Evolutionary conservation across 2,113 vertebrate genomes (phyloP).

Genomic region (Actinemys pallida): DNA sequence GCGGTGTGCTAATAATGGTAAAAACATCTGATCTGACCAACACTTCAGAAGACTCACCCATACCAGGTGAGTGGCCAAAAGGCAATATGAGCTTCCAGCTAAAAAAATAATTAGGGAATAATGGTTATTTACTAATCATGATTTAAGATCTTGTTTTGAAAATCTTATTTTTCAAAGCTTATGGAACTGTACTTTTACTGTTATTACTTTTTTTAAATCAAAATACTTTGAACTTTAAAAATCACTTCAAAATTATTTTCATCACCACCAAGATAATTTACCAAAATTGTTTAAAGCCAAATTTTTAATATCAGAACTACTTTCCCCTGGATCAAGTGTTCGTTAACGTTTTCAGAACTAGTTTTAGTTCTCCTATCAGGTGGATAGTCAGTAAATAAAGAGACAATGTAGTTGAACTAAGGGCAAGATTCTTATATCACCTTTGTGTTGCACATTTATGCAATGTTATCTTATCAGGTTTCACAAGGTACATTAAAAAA

Average conservation of each 20-base stretch:
- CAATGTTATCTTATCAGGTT: not conserved
- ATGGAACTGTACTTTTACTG: not conserved
- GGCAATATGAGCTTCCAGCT: constrained; percentile 88
- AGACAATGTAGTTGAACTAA: no score
- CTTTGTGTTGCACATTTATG: no score
- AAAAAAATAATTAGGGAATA: not conserved
- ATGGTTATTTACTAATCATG: not conserved
- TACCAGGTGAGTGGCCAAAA: constrained; percentile 88
- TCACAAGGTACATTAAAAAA: not conserved
- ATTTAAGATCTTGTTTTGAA: not conserved
- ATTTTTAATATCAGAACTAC: not conserved
- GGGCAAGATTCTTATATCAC: no score
- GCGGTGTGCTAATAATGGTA: constrained; percentile 88
- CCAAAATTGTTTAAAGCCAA: not conserved
- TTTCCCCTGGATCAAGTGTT: not conserved
- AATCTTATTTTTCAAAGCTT: not conserved
- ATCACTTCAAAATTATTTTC: not conserved
- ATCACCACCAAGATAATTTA: not conserved
- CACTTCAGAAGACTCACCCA: constrained; percentile 89
- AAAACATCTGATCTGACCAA: constrained; percentile 92
- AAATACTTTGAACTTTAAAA: not conserved
- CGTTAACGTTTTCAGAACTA: not conserved
- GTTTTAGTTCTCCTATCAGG: not conserved
- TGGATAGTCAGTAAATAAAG: no score
- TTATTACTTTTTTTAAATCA: not conserved